A percentile compares a stretch with the other conserved stretches of the same genome.
Evolutionary conservation across 2,113 vertebrate genomes (phyloP).

Genomic region (Bufo bufo): DNA sequence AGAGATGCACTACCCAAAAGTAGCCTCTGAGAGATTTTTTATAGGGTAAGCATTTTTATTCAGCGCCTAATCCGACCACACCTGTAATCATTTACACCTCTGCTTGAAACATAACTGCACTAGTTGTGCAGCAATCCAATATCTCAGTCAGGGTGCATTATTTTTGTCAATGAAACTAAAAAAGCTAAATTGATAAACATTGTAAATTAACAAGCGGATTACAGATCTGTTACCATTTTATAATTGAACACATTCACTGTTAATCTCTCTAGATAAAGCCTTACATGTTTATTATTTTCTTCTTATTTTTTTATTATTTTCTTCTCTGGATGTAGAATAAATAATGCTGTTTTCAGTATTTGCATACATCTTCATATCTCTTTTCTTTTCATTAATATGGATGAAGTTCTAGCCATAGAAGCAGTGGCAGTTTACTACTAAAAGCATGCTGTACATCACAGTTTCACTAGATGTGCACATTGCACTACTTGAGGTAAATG

Average conservation of each 20-base stretch:
- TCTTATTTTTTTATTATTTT: not conserved
- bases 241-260: not conserved
- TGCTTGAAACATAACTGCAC: too few relatives aligned
- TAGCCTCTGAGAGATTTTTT: too few relatives aligned
- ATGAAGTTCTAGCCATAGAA: not conserved
- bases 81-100: too few relatives aligned
- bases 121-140: too few relatives aligned
- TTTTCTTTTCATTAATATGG: constrained; percentile 8
- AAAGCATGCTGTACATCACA: constrained; percentile 8
- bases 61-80: too few relatives aligned
- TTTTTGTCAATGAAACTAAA: not conserved
- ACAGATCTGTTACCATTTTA: not conserved
- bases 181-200: not conserved
- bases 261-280: not conserved
- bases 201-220: too few relatives aligned
- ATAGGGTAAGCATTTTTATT: too few relatives aligned
- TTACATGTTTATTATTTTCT: not conserved
- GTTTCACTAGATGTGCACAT: constrained; percentile 19
- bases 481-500: constrained; percentile 32
- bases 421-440: not conserved
- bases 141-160: too few relatives aligned
- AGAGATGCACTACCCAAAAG: too few relatives aligned
- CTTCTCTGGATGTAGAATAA: not conserved
- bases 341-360: not conserved
- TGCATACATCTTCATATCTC: not conserved